Conservation (phyloP, 2,797 vertebrate species). For the Lycodopsis pacificus region DNA sequence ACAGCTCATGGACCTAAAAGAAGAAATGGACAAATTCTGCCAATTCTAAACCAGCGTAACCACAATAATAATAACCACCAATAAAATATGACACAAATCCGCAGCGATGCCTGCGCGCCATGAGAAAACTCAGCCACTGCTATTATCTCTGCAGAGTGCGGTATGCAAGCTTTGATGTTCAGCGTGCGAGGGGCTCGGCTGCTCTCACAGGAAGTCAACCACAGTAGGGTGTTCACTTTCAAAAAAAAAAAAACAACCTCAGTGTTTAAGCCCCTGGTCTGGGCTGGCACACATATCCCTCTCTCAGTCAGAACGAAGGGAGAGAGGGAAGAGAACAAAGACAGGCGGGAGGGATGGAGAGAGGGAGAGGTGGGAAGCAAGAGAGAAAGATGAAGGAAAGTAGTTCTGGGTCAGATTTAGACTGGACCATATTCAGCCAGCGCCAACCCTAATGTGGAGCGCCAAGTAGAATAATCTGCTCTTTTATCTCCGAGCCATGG, state of each 20-base stretch:
- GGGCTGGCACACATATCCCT: constrained; percentile 51
- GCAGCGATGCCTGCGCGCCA: constrained; percentile 16
- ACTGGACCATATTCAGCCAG: constrained; percentile 51
- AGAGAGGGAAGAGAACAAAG: constrained; percentile 58
- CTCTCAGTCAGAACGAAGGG: constrained; percentile 24
- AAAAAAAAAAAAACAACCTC: constrained; percentile 44
- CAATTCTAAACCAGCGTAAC: background rate
- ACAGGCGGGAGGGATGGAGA: constrained; percentile 18
- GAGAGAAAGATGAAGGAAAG: constrained; percentile 61
- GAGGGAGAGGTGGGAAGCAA: constrained; percentile 27
- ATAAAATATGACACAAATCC: constrained; percentile 25
- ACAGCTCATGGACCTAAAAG: constrained; percentile 1
- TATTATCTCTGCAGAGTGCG: constrained; percentile 46
- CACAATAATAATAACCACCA: constrained; percentile 4
- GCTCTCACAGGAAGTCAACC: constrained; percentile 74
- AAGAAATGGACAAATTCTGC: constrained; percentile 8
- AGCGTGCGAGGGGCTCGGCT: constrained; percentile 44
- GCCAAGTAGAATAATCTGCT: constrained; percentile 66
- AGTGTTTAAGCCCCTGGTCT: constrained; percentile 53
- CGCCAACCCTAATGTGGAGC: constrained; percentile 44
- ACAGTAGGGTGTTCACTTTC: constrained; percentile 68
- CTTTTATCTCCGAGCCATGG: constrained; percentile 67
- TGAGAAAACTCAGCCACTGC: constrained; percentile 46
- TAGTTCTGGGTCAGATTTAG: constrained; percentile 70
- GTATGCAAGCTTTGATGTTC: constrained; percentile 64